phyloP scores from a whole-genome alignment of 2,797 vertebrate species.

The Chelon labrosus region DNA sequence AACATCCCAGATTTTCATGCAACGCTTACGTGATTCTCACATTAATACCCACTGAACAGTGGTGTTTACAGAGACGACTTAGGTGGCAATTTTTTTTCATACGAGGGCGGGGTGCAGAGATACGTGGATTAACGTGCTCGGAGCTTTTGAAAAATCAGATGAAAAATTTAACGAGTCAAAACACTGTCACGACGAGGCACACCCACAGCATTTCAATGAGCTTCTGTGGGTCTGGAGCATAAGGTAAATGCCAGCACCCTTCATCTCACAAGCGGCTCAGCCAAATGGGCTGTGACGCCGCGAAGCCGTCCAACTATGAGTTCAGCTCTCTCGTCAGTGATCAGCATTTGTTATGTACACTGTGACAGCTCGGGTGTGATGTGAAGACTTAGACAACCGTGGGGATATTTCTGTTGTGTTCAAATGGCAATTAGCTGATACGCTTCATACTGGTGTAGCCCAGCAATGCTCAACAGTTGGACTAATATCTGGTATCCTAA shows the following conservation, averaged over 20 bases:
- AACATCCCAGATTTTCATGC: neutral
- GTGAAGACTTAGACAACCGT: conserved; percentile 30
- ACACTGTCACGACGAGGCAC: conserved; percentile 60
- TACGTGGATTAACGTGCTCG: conserved; percentile 52
- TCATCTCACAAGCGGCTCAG: conserved; percentile 56
- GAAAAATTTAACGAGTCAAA: conserved; percentile 77
- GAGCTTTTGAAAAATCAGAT: conserved; percentile 70
- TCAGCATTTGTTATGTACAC: conserved; percentile 59
- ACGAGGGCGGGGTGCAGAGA: conserved; percentile 25
- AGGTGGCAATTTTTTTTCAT: conserved; percentile 3
- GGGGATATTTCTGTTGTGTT: conserved; percentile 33
- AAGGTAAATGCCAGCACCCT: conserved; percentile 74
- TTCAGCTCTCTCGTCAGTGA: conserved; percentile 55
- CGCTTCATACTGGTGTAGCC: conserved; percentile 20
- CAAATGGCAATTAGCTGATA: conserved; percentile 24
- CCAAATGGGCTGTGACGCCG: conserved; percentile 56
- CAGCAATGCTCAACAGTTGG: conserved; percentile 10
- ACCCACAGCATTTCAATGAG: conserved; percentile 77
- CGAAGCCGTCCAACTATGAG: conserved; percentile 47
- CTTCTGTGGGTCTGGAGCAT: conserved; percentile 56
- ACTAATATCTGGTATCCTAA: neutral
- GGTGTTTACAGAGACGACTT: conserved; percentile 16
- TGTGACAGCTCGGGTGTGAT: conserved; percentile 50
- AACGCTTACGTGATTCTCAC: neutral
- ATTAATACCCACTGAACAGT: conserved; percentile 5